A percentile compares a stretch with the other conserved stretches of the same genome.
These are phyloP conservation scores for Laticauda colubrina DNA, from an alignment of 2,113 vertebrate genomes.

Conservation along the genomic window DNA sequence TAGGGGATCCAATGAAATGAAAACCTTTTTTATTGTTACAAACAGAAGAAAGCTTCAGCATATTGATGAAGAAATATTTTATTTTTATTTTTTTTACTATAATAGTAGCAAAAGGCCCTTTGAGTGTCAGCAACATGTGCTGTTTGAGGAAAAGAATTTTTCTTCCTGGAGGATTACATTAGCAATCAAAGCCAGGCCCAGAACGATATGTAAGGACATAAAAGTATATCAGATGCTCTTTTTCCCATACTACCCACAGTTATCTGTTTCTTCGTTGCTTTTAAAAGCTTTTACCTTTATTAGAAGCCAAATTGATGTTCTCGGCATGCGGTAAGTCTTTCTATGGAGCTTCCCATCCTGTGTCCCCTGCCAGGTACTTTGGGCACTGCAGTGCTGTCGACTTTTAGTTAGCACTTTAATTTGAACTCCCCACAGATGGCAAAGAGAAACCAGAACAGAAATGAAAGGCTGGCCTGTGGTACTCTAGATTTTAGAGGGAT, in stretches of 20 bases:
- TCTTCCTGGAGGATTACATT: conserved; percentile 54
- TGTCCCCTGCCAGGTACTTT: background rate
- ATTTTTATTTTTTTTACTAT: background rate
- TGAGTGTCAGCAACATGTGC: conserved; percentile 33
- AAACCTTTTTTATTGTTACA: conserved; percentile 40
- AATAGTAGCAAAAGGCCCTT: conserved; percentile 40
- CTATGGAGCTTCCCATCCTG: background rate
- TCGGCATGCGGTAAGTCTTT: background rate
- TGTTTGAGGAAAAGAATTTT: conserved; percentile 46
- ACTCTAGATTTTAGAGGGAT: background rate
- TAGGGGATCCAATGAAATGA: conserved; percentile 34
- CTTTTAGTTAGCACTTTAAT: background rate
- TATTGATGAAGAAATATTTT: conserved; percentile 31
- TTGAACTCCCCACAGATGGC: background rate
- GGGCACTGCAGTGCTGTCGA: background rate
- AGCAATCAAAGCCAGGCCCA: conserved; percentile 55
- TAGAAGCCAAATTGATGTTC: conserved; percentile 7
- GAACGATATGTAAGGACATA: conserved; percentile 48
- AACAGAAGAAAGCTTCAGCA: conserved; percentile 37
- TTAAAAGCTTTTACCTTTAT: conserved; percentile 31
- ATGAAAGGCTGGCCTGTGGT: background rate
- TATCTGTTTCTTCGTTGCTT: background rate
- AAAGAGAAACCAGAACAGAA: background rate
- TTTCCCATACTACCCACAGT: conserved; percentile 19
- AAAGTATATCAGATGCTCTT: conserved; percentile 25